phyloP scores from a whole-genome alignment of 2,113 vertebrate genomes.

The Tupaia chinensis region DNA sequence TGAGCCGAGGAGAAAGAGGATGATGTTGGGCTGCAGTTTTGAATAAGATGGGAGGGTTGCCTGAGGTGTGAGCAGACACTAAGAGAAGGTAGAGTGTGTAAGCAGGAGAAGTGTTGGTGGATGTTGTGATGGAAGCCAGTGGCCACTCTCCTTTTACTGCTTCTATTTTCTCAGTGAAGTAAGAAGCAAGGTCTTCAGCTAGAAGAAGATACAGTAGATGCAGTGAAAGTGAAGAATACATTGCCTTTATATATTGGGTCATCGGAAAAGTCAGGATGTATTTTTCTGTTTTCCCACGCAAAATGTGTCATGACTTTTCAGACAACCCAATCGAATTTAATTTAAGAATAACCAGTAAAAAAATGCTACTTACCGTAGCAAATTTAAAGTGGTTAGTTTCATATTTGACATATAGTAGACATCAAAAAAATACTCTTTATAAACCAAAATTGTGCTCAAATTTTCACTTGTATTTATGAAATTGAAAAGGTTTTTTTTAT shows the following conservation, averaged over 20 bases:
- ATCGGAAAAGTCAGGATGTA: no score
- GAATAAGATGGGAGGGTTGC: not conserved
- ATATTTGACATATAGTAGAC: not conserved
- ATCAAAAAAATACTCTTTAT: not conserved
- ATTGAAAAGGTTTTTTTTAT: not conserved
- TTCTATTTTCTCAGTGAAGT: not conserved
- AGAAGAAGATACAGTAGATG: not conserved
- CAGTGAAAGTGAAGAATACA: not conserved
- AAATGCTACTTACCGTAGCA: not conserved
- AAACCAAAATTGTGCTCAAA: not conserved
- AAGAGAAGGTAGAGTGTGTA: not conserved
- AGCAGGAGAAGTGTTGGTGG: not conserved
- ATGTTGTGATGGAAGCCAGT: not conserved
- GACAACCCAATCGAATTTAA: not conserved
- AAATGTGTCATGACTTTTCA: no score
- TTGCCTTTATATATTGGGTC: not conserved
- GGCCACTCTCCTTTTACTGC: not conserved
- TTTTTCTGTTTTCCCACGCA: no score
- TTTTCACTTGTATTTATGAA: conserved; percentile 7
- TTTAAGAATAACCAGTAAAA: not conserved
- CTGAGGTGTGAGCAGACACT: not conserved
- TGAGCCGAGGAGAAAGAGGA: not conserved
- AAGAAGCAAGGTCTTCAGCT: not conserved
- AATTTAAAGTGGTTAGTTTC: not conserved
- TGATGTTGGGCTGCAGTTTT: not conserved